Evolutionary conservation across 2,113 vertebrate genomes (phyloP).

Genomic region (Triplophysa tibetana): DNA sequence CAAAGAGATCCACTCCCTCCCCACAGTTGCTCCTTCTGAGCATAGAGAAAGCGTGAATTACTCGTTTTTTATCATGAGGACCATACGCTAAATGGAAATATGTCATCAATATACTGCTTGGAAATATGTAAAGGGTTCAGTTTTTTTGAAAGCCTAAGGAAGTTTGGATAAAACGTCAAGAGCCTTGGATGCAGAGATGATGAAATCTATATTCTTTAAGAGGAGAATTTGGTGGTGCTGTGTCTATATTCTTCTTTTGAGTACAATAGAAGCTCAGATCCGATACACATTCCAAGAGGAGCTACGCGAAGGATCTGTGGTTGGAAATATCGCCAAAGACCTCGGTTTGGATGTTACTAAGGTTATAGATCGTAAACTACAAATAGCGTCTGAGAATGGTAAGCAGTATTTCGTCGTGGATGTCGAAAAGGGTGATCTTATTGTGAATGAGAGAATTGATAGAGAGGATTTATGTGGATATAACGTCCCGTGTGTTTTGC

Average conservation of each 20-base stretch:
- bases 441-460: conserved; percentile 65
- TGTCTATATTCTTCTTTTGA: conserved; percentile 59
- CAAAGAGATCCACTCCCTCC: conserved; percentile 72
- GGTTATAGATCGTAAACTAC: conserved; percentile 75
- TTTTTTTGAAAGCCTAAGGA: conserved; percentile 24
- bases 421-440: conserved; percentile 64
- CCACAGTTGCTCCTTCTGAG: conserved; percentile 57
- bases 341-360: conserved; percentile 76
- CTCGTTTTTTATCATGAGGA: conserved; percentile 31
- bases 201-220: conserved; percentile 38
- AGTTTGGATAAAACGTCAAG: conserved; percentile 31
- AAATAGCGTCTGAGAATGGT: conserved; percentile 75
- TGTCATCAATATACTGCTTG: conserved; percentile 10
- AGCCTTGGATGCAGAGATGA: conserved; percentile 31
- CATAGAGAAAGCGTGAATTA: conserved; percentile 48
- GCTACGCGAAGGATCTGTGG: conserved; percentile 69
- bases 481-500: conserved; percentile 61
- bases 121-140: background rate
- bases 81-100: conserved; percentile 20
- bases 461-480: conserved; percentile 64
- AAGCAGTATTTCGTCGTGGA: conserved; percentile 75
- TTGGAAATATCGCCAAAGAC: conserved; percentile 77
- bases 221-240: conserved; percentile 61
- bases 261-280: conserved; percentile 65
- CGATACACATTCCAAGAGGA: conserved; percentile 75